Base-by-base conservation (phyloP, 2,888 invertebrate species). In the Pachliopta kotzebuea region DNA sequence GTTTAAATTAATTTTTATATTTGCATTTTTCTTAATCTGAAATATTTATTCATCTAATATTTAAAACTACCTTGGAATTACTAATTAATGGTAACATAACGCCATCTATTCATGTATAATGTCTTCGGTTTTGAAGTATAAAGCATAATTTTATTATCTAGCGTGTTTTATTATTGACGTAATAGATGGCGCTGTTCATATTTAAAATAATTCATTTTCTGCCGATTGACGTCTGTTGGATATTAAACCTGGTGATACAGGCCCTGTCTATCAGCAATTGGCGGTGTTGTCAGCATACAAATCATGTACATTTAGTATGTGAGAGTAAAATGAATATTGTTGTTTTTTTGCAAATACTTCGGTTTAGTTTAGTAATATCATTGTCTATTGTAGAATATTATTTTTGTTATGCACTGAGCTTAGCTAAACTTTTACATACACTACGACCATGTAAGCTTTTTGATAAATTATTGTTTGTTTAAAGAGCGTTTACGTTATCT, bases 401-500 rank as follows among this genome's bases (percentile, higher is more conserved):
- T 37, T 37, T 37, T 37, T 37, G 14, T 37, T 37, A 37, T 11
- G 4, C 37, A 37, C 37, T 14, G 37, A 37, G 31, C 14, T 18
- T 45, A n/a, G n/a, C 4, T 45, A 45, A 45, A 45, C 37, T 45
- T 45, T 45, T 11, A 4, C 18, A 45, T 3, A 45, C 11, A n/a
- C 45, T n/a, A 3, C 18, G n/a, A n/a, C n/a, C n/a, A 6, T 52
- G 21, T 52, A 52, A 8, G 50, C 50, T 52, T 18, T 14, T 11
- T 52, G 21, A 23, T 52, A 52, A 21, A 2, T 52, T 23, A 9
- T 52, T 4, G 45, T n/a, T n/a, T 50, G 50, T 58, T 49, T 58
- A 49, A 24, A 52, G 17, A 20, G 20, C 37, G 37, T 37, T 37
- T 11, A 37, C 52, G n/a, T 59, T 59, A 59, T 59, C 59, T 50